These are phyloP conservation scores for Montipora foliosa DNA, from an alignment of 64 coral and sea anemone species.

Conservation along the genomic window DNA sequence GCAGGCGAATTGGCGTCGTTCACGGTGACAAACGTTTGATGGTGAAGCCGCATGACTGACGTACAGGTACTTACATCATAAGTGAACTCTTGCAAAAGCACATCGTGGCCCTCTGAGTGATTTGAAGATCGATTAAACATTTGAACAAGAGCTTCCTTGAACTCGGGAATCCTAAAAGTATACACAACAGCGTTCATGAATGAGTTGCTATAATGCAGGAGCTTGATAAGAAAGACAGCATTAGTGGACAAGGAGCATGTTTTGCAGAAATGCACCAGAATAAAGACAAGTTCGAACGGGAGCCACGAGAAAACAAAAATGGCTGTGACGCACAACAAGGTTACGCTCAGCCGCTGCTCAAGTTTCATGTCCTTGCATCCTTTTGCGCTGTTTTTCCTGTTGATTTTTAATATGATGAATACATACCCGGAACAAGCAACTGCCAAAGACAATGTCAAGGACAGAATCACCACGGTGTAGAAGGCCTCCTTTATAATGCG, in stretches of 20 bases:
- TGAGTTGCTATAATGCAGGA: slow-evolving; percentile 68
- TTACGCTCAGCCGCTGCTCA: slow-evolving; percentile 41
- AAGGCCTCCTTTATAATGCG: slow-evolving; percentile 23
- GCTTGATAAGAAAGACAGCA: slow-evolving; percentile 40
- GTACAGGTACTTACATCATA: slow-evolving; percentile 4
- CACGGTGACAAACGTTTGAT: not conserved
- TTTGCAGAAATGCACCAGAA: slow-evolving; percentile 64
- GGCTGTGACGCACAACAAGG: slow-evolving; percentile 36
- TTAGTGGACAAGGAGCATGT: slow-evolving; percentile 10
- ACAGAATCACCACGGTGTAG: slow-evolving; percentile 41
- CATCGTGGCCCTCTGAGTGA: not conserved
- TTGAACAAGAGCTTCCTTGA: slow-evolving; percentile 34
- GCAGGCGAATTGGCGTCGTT: not conserved
- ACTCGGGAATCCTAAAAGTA: slow-evolving; percentile 67
- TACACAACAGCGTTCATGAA: slow-evolving; percentile 65
- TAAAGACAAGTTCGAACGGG: slow-evolving; percentile 61
- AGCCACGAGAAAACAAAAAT: slow-evolving; percentile 57
- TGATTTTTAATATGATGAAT: slow-evolving; percentile 17
- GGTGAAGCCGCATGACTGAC: slow-evolving; percentile 3
- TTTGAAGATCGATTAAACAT: not conserved
- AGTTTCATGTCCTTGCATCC: slow-evolving; percentile 24
- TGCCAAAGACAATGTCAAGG: slow-evolving; percentile 21
- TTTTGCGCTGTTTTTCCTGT: slow-evolving; percentile 34
- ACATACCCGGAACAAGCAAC: slow-evolving; percentile 9
- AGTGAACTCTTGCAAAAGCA: slow-evolving; percentile 22